Evolutionary conservation across 92 coral and sea anemone species (phyloP).

Genomic region (Galaxea fascicularis): DNA sequence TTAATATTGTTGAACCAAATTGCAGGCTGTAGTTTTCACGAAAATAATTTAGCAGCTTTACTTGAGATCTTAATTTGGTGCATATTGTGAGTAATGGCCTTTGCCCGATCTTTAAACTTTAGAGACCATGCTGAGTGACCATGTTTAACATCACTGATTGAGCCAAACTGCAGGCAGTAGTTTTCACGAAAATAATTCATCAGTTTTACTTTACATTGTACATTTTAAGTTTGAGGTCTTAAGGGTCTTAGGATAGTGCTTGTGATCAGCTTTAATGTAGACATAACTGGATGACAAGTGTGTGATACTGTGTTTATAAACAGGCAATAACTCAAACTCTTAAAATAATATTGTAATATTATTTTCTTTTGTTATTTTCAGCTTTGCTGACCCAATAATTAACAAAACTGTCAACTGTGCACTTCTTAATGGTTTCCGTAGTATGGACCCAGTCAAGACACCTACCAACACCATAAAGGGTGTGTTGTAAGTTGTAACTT

Average conservation of each 20-base stretch:
- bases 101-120: too few species aligned
- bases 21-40: too few species aligned
- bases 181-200: too few species aligned
- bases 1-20: too few species aligned
- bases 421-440: constrained; percentile 53
- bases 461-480: constrained; percentile 52
- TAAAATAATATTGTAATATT: constrained; percentile 8
- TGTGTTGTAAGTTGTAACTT: constrained; percentile 15
- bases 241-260: too few species aligned
- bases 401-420: constrained; percentile 49
- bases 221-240: not conserved
- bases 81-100: too few species aligned
- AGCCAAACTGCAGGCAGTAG: too few species aligned
- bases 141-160: too few species aligned
- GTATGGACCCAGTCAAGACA: constrained; percentile 57
- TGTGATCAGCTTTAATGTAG: too few species aligned
- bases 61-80: too few species aligned
- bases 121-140: too few species aligned
- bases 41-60: too few species aligned
- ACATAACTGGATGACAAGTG: not conserved
- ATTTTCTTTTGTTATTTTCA: constrained; percentile 23
- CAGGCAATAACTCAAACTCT: constrained; percentile 22
- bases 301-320: not conserved
- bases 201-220: constrained; percentile 11
- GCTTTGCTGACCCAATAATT: constrained; percentile 52